Conservation (phyloP, 2,797 vertebrate species). For the Acanthopagrus latus region DNA sequence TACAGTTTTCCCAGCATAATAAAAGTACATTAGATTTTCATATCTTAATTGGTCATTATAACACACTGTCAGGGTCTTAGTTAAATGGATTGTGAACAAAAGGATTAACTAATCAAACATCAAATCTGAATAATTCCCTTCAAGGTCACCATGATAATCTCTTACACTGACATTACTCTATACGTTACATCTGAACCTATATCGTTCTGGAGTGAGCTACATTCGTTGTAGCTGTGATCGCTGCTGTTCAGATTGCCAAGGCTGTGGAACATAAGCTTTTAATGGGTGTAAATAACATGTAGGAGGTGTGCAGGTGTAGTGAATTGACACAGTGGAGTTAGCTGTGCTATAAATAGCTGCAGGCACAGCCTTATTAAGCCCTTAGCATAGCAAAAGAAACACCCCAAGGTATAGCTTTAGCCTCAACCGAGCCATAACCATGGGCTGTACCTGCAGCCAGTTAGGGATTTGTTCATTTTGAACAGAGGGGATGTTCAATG, state of each 20-base stretch:
- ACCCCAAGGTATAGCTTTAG: background rate
- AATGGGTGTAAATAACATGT: slow-evolving; percentile 6
- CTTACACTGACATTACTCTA: slow-evolving; percentile 1
- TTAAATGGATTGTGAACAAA: background rate
- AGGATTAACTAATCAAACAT: background rate
- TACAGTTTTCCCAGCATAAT: background rate
- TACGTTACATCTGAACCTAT: background rate
- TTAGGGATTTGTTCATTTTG: no score
- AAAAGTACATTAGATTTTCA: background rate
- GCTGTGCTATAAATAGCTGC: background rate
- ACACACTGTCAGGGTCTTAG: background rate
- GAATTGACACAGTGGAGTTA: background rate
- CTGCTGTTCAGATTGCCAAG: background rate
- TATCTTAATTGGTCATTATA: background rate
- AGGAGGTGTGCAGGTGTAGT: background rate
- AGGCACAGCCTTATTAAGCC: background rate
- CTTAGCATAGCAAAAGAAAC: background rate
- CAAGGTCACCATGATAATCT: background rate
- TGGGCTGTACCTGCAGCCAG: no score
- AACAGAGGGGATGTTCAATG: no score
- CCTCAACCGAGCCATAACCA: no score
- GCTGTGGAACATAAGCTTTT: background rate
- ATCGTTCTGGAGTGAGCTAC: background rate
- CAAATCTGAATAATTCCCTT: background rate
- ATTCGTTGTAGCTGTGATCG: background rate